A percentile compares a stretch with the other conserved stretches of the same genome.
Conservation (phyloP, 2,113 vertebrate species). For the Vimba vimba region DNA sequence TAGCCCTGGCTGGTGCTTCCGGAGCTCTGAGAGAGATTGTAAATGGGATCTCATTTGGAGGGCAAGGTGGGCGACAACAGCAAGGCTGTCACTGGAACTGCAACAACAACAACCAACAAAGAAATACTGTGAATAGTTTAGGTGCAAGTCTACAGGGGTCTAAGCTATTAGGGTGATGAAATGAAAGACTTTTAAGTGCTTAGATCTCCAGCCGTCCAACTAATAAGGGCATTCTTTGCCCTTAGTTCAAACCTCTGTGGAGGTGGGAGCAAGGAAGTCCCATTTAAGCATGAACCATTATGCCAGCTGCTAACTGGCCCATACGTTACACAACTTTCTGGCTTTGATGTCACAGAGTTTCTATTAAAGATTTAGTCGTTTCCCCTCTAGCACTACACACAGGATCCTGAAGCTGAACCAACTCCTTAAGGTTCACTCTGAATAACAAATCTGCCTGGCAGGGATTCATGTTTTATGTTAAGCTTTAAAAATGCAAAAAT, state of each 20-base stretch:
- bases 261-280: conserved; percentile 3
- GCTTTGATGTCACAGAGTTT: conserved; percentile 56
- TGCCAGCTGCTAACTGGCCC: conserved; percentile 19
- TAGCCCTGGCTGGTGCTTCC: not conserved
- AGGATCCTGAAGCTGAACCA: conserved; percentile 53
- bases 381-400: conserved; percentile 51
- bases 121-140: not conserved
- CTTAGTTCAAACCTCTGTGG: conserved; percentile 19
- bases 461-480: conserved; percentile 53
- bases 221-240: conserved; percentile 14
- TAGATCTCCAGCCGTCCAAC: not conserved
- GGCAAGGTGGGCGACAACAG: not conserved
- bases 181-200: conserved; percentile 11
- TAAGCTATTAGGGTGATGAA: conserved; percentile 10
- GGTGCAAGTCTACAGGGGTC: not conserved
- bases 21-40: conserved; percentile 16
- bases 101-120: conserved; percentile 30
- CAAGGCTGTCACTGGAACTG: conserved; percentile 1
- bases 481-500: conserved; percentile 60
- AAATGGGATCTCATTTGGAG: conserved; percentile 34
- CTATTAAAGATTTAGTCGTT: conserved; percentile 59
- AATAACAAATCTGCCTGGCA: conserved; percentile 66
- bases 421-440: conserved; percentile 62
- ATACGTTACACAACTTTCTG: conserved; percentile 46
- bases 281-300: conserved; percentile 39